Evolutionary conservation across 2,113 vertebrate species (phyloP).

Genomic region (Anguilla rostrata): DNA sequence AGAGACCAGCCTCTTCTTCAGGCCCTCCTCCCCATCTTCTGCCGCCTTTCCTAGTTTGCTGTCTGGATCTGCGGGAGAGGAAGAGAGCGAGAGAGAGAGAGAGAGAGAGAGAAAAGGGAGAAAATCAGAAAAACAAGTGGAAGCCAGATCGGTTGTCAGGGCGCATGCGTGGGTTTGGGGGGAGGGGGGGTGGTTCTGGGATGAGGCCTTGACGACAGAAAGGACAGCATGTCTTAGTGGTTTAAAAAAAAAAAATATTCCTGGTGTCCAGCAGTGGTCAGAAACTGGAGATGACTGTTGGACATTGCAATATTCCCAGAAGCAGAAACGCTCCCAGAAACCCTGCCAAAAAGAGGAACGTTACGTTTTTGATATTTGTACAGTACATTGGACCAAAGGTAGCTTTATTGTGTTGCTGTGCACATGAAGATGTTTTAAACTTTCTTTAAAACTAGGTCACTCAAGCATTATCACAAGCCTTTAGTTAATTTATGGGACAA

Average conservation of each 20-base stretch:
- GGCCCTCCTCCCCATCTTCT: constrained; percentile 87
- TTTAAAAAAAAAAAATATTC: neutral
- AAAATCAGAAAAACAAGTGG: neutral
- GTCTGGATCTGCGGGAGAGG: constrained; percentile 83
- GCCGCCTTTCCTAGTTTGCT: constrained; percentile 85
- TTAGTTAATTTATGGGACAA: constrained; percentile 36
- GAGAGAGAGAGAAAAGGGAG: constrained; percentile 48
- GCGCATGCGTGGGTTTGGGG: too few relatives aligned
- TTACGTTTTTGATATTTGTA: neutral
- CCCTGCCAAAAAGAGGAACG: neutral
- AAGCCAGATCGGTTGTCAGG: neutral
- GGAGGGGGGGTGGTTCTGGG: neutral
- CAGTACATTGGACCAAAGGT: neutral
- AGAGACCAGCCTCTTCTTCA: constrained; percentile 85
- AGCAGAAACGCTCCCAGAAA: neutral
- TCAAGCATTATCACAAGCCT: constrained; percentile 22
- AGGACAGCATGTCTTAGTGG: neutral
- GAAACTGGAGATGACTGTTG: neutral
- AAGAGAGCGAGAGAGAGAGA: constrained; percentile 3
- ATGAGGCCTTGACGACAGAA: neutral
- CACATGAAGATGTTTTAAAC: neutral
- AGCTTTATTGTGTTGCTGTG: neutral
- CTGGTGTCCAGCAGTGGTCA: neutral
- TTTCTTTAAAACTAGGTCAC: constrained; percentile 31
- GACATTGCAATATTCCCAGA: neutral